Conservation (phyloP, 2,797 vertebrate genomes). For the Neomorphus geoffroyi region DNA sequence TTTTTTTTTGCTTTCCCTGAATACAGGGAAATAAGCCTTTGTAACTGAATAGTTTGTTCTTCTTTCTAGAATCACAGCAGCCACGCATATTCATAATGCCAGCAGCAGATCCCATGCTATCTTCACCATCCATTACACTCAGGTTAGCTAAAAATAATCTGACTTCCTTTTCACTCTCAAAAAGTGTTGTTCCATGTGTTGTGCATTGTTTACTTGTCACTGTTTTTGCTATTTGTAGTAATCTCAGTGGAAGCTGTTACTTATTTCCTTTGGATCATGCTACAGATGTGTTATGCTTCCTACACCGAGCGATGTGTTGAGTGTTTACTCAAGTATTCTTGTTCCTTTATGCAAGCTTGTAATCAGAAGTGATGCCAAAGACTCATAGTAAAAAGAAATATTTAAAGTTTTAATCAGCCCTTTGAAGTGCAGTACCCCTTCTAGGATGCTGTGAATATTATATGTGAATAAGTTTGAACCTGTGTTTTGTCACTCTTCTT, state of each 20-base stretch:
- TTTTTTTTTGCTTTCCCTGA: background rate
- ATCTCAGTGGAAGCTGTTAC: background rate
- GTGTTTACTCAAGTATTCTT: slow-evolving; percentile 1
- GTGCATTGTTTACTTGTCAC: background rate
- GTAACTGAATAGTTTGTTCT: background rate
- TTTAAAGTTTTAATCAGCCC: background rate
- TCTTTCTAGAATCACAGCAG: slow-evolving; percentile 88
- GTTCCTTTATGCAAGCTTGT: background rate
- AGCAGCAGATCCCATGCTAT: slow-evolving; percentile 98
- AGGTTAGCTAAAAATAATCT: slow-evolving; percentile 79
- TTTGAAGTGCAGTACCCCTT: background rate
- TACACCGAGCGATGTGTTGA: background rate
- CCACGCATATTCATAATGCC: slow-evolving; percentile 94
- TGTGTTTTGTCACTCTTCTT: background rate
- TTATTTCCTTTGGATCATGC: slow-evolving; percentile 16
- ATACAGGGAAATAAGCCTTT: background rate
- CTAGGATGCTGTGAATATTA: background rate
- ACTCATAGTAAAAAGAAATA: background rate
- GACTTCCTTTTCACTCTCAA: background rate
- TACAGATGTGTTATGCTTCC: slow-evolving; percentile 10
- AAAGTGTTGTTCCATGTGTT: background rate
- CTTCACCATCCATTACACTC: slow-evolving; percentile 95
- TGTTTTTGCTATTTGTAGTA: background rate
- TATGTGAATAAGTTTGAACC: background rate
- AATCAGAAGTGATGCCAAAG: slow-evolving; percentile 12